phyloP scores from a whole-genome alignment of 2,113 vertebrate species.

The Pelodiscus sinensis region DNA sequence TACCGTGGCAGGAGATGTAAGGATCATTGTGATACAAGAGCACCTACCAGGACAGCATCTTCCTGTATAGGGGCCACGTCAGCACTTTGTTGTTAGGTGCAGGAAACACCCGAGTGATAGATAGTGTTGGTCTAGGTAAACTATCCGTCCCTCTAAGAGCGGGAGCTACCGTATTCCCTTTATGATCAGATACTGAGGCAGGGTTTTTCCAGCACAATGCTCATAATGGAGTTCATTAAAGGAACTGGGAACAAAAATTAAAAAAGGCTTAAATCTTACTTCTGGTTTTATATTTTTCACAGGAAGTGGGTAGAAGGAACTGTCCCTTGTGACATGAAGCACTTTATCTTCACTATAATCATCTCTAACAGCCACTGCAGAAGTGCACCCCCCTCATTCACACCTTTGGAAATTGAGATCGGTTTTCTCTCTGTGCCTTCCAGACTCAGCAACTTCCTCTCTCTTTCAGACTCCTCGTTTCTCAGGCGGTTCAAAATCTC shows the following conservation, averaged over 20 bases:
- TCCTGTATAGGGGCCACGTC: background rate
- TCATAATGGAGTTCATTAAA: background rate
- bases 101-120: background rate
- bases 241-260: background rate
- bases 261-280: background rate
- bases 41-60: background rate
- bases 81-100: background rate
- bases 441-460: conserved; percentile 73
- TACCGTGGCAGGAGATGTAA: background rate
- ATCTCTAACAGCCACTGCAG: background rate
- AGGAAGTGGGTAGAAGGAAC: background rate
- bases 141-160: background rate
- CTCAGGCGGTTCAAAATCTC: conserved; percentile 83
- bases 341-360: background rate
- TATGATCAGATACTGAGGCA: background rate
- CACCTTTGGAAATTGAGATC: conserved; percentile 83
- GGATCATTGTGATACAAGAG: background rate
- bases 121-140: background rate
- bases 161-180: background rate
- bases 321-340: background rate
- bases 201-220: background rate
- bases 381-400: background rate
- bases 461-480: conserved; percentile 84
- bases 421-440: conserved; percentile 85
- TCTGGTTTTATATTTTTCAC: background rate